A percentile compares a stretch with the other conserved stretches of the same genome.
These are phyloP conservation scores for Hyperoplus immaculatus DNA, from an alignment of 2,797 vertebrate species.

Conservation along the genomic window DNA sequence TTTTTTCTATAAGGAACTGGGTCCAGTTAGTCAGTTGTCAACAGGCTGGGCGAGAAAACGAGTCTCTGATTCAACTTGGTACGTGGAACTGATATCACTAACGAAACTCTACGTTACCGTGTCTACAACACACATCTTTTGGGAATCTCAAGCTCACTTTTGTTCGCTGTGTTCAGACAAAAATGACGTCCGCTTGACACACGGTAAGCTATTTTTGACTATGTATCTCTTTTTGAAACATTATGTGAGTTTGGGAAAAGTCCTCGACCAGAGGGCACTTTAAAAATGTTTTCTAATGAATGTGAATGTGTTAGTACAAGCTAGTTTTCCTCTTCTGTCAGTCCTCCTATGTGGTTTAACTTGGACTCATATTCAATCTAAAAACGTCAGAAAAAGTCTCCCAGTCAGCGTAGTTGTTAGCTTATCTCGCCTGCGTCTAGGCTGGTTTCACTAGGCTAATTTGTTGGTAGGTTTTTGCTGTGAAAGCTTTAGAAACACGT, in stretches of 20 bases:
- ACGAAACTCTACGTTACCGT: background rate
- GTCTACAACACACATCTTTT: background rate
- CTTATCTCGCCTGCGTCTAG: constrained; percentile 18
- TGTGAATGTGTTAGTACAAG: background rate
- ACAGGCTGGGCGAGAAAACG: constrained; percentile 67
- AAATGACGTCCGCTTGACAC: constrained; percentile 44
- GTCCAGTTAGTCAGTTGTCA: constrained; percentile 74
- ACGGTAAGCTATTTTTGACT: constrained; percentile 55
- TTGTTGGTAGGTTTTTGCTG: constrained; percentile 9
- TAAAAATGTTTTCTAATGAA: background rate
- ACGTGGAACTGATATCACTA: constrained; percentile 44
- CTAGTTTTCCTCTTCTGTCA: background rate
- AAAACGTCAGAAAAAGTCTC: background rate
- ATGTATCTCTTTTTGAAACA: constrained; percentile 11
- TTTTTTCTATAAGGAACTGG: constrained; percentile 78
- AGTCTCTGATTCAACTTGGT: constrained; percentile 25
- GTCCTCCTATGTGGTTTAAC: rapidly evolving
- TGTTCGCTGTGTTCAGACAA: constrained; percentile 2
- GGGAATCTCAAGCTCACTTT: background rate
- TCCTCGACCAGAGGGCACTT: constrained; percentile 21
- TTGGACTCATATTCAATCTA: background rate
- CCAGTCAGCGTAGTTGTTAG: constrained; percentile 9
- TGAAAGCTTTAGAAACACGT: constrained; percentile 5
- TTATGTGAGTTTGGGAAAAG: constrained; percentile 13
- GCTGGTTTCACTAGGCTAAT: constrained; percentile 34